Conservation (phyloP, 2,888 invertebrate species). For the Zele albiditarsus region DNA sequence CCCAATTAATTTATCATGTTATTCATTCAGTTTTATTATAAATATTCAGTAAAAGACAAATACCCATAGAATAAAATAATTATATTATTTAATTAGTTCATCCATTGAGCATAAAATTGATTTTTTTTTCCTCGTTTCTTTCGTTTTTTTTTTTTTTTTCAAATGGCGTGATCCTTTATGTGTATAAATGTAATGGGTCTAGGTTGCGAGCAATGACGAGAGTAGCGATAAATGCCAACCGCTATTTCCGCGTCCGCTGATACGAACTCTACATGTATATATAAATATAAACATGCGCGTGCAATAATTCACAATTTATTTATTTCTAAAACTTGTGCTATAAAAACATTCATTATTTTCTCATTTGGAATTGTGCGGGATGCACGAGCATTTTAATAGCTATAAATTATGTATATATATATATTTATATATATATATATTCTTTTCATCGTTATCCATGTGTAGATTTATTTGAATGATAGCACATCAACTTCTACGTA, state of each 20-base stretch:
- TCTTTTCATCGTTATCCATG: not conserved
- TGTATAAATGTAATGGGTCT: conserved; percentile 50
- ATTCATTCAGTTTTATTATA: no score
- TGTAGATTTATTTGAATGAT: conserved; percentile 4
- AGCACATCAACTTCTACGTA: not conserved
- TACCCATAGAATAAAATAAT: no score
- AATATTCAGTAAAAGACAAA: no score
- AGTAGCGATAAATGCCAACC: conserved; percentile 36
- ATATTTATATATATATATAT: not conserved
- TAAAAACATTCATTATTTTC: conserved; percentile 9
- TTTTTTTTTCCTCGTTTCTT: not conserved
- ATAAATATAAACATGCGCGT: conserved; percentile 19
- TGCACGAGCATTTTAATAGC: not conserved
- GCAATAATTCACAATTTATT: conserved; percentile 23
- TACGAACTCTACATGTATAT: conserved; percentile 29
- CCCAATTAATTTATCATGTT: no score
- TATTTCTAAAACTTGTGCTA: conserved; percentile 22
- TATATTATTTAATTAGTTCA: no score
- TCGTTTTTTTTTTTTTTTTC: not conserved
- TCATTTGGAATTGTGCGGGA: conserved; percentile 15
- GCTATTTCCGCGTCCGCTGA: conserved; percentile 52
- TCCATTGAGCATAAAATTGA: not conserved
- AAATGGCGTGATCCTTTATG: not conserved
- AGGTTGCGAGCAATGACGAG: conserved; percentile 52
- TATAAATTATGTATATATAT: not conserved